Evolutionary conservation across 2,888 invertebrate species (phyloP).

Genomic region (Brassicogethes aeneus): DNA sequence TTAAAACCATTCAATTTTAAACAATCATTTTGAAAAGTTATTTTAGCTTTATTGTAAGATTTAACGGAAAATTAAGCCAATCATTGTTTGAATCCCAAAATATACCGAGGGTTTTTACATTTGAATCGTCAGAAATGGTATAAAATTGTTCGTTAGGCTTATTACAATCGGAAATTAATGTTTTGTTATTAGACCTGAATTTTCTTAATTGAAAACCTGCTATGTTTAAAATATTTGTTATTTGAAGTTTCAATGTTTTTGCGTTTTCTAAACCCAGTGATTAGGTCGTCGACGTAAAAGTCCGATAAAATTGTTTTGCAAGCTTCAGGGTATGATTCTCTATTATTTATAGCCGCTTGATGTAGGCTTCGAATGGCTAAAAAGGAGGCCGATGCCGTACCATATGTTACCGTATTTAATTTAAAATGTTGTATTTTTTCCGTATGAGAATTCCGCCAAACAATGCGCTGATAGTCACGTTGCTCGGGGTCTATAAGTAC

Average conservation of each 20-base stretch:
- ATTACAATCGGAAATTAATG: background rate
- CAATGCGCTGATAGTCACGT: background rate
- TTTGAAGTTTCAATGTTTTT: conserved; percentile 1
- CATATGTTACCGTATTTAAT: background rate
- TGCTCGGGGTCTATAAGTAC: background rate
- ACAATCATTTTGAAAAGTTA: conserved; percentile 2
- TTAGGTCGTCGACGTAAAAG: background rate
- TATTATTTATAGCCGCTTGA: background rate
- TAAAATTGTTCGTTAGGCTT: background rate
- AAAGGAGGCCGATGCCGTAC: background rate
- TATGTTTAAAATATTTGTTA: conserved; percentile 2
- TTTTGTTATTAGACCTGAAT: background rate
- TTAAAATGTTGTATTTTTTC: background rate
- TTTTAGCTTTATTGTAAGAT: background rate
- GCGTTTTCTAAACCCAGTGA: background rate
- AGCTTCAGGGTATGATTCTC: background rate
- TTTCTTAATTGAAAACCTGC: background rate
- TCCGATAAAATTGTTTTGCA: background rate
- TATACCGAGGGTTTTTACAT: background rate
- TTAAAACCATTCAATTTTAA: conserved; percentile 1
- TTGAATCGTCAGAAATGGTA: background rate
- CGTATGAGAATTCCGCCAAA: background rate
- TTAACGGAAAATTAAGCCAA: background rate
- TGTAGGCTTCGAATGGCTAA: background rate
- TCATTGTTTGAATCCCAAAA: background rate